A percentile compares a stretch with the other conserved stretches of the same genome.
Conservation (phyloP, 2,113 vertebrate species). For the Xerus inauris region DNA sequence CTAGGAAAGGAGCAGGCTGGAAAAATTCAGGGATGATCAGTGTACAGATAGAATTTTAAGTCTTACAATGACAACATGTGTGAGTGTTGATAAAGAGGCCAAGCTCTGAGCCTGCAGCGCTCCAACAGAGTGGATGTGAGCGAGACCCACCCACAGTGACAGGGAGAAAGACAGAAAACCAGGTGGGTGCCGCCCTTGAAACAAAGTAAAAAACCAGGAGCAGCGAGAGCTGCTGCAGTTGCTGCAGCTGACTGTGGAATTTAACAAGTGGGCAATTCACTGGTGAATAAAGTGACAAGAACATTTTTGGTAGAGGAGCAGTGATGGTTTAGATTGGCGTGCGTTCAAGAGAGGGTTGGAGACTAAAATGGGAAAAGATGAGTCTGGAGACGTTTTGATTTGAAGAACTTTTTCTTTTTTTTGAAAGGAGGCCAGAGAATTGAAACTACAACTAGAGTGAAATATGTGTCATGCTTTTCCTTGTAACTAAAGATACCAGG, state of each 20-base stretch:
- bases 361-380: background rate
- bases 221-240: rapidly evolving
- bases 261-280: rapidly evolving
- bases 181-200: background rate
- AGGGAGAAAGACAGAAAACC: background rate
- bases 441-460: background rate
- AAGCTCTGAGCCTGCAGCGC: background rate
- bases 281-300: rapidly evolving
- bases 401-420: background rate
- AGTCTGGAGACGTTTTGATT: background rate
- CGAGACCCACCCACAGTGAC: background rate
- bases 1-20: background rate
- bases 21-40: background rate
- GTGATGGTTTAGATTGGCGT: background rate
- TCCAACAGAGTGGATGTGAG: background rate
- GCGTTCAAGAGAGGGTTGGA: background rate
- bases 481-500: background rate
- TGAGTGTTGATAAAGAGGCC: background rate
- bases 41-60: background rate
- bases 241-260: background rate
- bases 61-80: background rate
- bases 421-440: background rate
- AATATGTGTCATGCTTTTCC: background rate
- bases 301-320: rapidly evolving
- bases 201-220: background rate